Conservation (phyloP, 1,140 invertebrate species). For the Chironomus striatipennis region DNA sequence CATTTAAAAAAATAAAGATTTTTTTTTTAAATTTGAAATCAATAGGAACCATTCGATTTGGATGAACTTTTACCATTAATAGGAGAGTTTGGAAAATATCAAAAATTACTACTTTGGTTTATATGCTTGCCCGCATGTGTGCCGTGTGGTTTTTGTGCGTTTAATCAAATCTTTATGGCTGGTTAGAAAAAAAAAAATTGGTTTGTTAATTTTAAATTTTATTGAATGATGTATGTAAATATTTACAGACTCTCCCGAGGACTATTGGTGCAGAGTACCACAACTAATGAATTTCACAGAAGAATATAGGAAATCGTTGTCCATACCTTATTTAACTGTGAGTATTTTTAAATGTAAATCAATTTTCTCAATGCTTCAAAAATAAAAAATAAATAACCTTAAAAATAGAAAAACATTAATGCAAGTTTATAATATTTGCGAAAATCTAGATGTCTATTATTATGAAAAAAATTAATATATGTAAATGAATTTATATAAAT, state of each 20-base stretch:
- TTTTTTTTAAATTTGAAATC: not conserved
- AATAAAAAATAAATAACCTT: too few species aligned
- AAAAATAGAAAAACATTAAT: too few species aligned
- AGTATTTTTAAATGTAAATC: conserved; percentile 25
- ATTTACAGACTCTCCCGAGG: conserved; percentile 51
- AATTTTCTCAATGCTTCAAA: too few species aligned
- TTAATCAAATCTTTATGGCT: conserved; percentile 83
- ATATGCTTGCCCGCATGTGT: conserved; percentile 80
- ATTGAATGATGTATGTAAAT: not conserved
- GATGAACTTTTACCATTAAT: conserved; percentile 76
- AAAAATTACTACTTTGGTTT: conserved; percentile 75
- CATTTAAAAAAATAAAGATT: too few species aligned
- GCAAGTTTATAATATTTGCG: too few species aligned
- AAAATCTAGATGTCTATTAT: too few species aligned
- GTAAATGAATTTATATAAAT: too few species aligned
- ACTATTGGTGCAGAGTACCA: conserved; percentile 71
- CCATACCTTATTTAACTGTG: conserved; percentile 50
- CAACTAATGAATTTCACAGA: conserved; percentile 49
- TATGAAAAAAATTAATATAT: too few species aligned
- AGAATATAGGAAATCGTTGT: conserved; percentile 51
- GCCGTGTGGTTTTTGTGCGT: conserved; percentile 81
- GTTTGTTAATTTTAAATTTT: not conserved
- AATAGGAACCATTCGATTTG: conserved; percentile 56
- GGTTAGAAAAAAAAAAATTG: not conserved
- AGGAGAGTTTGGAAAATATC: conserved; percentile 80